Evolutionary conservation across 2,888 invertebrate species (phyloP), one percentile per base, ranked within the genome.

Genomic region (Osmoderma eremita): DNA sequence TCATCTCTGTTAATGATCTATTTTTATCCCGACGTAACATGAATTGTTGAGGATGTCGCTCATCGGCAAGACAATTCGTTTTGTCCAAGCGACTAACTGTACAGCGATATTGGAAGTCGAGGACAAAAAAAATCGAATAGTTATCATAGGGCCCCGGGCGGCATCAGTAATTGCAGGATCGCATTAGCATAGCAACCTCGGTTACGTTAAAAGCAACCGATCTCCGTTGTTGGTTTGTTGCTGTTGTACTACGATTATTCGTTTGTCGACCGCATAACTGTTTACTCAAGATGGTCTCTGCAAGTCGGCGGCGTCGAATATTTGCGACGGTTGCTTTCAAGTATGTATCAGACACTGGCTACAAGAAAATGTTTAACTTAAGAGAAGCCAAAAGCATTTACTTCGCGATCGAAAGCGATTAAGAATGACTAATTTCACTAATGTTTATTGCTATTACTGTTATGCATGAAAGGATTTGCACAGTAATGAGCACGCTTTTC

Each of bases 101-200:
- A 61, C 45, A 61, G 17, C 58, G 58, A 61, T 61, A 61, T 61
- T 61, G 58, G 48, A 48, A 45, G 36, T 30, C 45, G 58, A 12
- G 30, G 48, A 48, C 58, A 39, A 39, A 45, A 61, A 61, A 61
- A 61, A 36, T 45, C 58, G 18, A 61, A 61, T 61, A 61, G 45
- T 61, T 61, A 61, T 61, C 58, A 48, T 30, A 18, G 30, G 17
- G 48, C 58, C 58, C 17, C 13, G 17, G 45, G 58, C 58, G 45
- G 18, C 36, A 61, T 48, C 58, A 45, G 58, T 61, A 61, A 61
- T 61, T 61, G 58, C 58, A 61, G 48, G 58, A 61, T 61, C 58
- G 58, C 45, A 61, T 61, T 61, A 61, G 58, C 58, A 61, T 61
- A 61, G 45, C 58, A 61, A 61, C 58, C 58, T 45, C 58, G 36